Conservation (phyloP, 2,797 vertebrate genomes). For the Labroides dimidiatus region DNA sequence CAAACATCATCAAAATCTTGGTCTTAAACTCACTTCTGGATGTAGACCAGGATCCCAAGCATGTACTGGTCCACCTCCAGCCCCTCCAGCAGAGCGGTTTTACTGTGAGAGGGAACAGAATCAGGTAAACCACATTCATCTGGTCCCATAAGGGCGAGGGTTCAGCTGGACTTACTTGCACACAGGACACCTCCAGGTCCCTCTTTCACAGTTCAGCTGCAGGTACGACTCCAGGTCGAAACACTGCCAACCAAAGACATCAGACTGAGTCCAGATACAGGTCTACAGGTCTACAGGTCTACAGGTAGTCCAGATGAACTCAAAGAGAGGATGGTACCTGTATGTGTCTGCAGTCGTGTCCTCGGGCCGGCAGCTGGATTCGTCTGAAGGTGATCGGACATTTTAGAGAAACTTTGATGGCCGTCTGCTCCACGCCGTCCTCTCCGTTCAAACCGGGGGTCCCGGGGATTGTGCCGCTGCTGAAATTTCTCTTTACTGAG, state of each 20-base stretch:
- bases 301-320: too few species aligned
- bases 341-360: constrained; percentile 95
- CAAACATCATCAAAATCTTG: background rate
- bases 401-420: constrained; percentile 96
- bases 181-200: constrained; percentile 97
- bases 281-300: too few species aligned
- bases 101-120: constrained; percentile 79
- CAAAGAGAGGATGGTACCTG: constrained; percentile 70
- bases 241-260: constrained; percentile 81
- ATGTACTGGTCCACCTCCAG: constrained; percentile 98
- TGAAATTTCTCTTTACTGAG: constrained; percentile 96
- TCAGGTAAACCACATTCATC: background rate
- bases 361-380: constrained; percentile 95
- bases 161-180: constrained; percentile 90
- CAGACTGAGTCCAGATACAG: too few species aligned
- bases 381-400: constrained; percentile 97
- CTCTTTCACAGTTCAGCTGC: constrained; percentile 96
- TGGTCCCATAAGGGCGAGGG: background rate
- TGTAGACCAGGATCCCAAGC: constrained; percentile 95
- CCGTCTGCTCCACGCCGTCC: constrained; percentile 95
- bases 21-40: constrained; percentile 89
- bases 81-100: constrained; percentile 94
- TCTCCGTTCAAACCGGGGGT: constrained; percentile 94
- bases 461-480: constrained; percentile 93
- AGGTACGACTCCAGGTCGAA: constrained; percentile 97